Evolutionary conservation across 2,113 vertebrate species (phyloP).

Genomic region (Nannobrachium achirus): DNA sequence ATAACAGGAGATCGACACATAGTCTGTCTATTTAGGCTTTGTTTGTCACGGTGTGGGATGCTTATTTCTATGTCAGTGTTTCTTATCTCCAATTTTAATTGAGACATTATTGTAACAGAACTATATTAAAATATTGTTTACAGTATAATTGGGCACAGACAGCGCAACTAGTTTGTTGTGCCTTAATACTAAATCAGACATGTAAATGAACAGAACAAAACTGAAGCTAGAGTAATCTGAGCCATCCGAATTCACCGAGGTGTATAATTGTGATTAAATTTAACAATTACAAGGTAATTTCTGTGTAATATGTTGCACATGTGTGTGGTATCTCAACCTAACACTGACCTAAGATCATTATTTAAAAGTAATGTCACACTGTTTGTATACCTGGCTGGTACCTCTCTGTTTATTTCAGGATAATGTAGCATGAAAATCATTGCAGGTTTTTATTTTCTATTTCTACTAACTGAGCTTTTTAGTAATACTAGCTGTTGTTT

Average conservation of each 20-base stretch:
- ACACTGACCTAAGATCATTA: conserved; percentile 51
- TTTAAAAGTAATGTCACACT: conserved; percentile 28
- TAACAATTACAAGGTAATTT: conserved; percentile 52
- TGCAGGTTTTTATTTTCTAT: conserved; percentile 24
- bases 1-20: conserved; percentile 11
- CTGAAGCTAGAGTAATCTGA: conserved; percentile 37
- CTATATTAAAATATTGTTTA: background rate
- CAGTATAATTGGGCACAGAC: background rate
- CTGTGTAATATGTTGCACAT: conserved; percentile 45
- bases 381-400: background rate
- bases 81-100: background rate
- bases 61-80: conserved; percentile 13
- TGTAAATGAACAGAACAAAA: conserved; percentile 36
- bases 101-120: conserved; percentile 17
- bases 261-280: conserved; percentile 52
- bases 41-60: background rate
- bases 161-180: conserved; percentile 29
- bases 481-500: conserved; percentile 6
- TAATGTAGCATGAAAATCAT: background rate
- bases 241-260: conserved; percentile 43
- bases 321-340: conserved; percentile 33
- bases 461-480: background rate
- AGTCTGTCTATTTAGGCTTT: conserved; percentile 9
- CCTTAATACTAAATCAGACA: conserved; percentile 37
- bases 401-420: too few species aligned